phyloP scores from a whole-genome alignment of 2,113 vertebrate species.

The Typhlomys cinereus region DNA sequence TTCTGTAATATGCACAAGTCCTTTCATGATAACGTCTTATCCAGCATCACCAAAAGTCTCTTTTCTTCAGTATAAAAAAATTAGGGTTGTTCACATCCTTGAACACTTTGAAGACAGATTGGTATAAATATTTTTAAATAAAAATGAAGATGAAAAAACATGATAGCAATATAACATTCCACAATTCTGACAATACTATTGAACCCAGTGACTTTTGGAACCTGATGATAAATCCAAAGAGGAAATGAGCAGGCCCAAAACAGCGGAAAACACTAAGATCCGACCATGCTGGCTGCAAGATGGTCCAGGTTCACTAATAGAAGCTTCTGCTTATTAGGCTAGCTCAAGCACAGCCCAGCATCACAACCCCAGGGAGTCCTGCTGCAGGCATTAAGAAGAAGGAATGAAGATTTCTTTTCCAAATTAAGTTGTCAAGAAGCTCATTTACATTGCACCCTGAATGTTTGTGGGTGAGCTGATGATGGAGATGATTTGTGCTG shows the following conservation, averaged over 20 bases:
- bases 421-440: constrained; percentile 70
- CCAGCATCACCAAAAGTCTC: not conserved
- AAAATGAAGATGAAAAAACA: not conserved
- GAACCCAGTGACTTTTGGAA: not conserved
- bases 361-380: constrained; percentile 47
- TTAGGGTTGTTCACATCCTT: no score
- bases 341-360: not conserved
- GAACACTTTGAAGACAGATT: not conserved
- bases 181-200: not conserved
- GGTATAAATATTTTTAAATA: not conserved
- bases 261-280: not conserved
- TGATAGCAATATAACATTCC: not conserved
- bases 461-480: constrained; percentile 19
- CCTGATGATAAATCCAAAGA: not conserved
- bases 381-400: constrained; percentile 39
- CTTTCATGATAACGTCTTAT: not conserved
- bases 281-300: not conserved
- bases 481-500: constrained; percentile 64
- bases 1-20: not conserved
- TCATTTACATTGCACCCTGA: constrained; percentile 49
- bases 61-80: not conserved
- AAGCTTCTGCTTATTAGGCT: not conserved
- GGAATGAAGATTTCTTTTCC: constrained; percentile 66
- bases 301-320: not conserved
- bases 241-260: not conserved